A percentile compares a stretch with the other conserved stretches of the same genome.
These are phyloP conservation scores for Sinodicranocentrus sp. DNA, from an alignment of 2,888 invertebrate genomes.

Conservation along the genomic window DNA sequence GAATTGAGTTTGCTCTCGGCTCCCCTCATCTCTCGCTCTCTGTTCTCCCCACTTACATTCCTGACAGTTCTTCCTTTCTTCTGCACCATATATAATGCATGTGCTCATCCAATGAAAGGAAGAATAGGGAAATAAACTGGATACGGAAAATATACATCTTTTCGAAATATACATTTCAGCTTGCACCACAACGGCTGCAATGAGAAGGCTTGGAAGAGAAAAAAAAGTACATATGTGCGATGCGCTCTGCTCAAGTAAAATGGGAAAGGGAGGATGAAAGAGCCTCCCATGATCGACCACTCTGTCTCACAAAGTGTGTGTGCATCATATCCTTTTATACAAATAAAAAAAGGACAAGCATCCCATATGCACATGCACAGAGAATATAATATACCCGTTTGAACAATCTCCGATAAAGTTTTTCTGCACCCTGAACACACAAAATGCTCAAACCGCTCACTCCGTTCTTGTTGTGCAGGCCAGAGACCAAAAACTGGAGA, in stretches of 20 bases:
- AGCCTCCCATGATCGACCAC: conserved; percentile 59
- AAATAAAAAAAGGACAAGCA: background rate
- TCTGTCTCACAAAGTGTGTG: conserved; percentile 1
- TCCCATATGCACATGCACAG: background rate
- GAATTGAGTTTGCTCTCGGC: conserved; percentile 16
- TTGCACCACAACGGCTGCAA: too few relatives aligned
- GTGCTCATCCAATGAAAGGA: conserved; percentile 38
- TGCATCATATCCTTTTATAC: background rate
- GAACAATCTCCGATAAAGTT: background rate
- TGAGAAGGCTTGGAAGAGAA: too few relatives aligned
- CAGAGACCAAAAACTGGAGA: background rate
- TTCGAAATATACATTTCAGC: too few relatives aligned
- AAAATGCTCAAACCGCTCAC: conserved; percentile 23
- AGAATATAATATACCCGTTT: too few relatives aligned
- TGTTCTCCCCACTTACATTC: conserved; percentile 27
- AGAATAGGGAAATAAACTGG: too few relatives aligned
- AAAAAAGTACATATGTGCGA: too few relatives aligned
- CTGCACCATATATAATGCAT: conserved; percentile 36
- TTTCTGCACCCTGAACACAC: conserved; percentile 23
- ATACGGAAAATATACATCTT: conserved; percentile 27
- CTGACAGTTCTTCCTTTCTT: background rate
- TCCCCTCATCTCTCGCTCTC: conserved; percentile 8
- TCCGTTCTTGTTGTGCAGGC: conserved; percentile 9
- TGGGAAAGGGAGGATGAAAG: conserved; percentile 34
- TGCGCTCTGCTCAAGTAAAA: background rate